Base-by-base conservation (phyloP, 2,888 invertebrate genomes). In the Glaucopsyche alexis region DNA sequence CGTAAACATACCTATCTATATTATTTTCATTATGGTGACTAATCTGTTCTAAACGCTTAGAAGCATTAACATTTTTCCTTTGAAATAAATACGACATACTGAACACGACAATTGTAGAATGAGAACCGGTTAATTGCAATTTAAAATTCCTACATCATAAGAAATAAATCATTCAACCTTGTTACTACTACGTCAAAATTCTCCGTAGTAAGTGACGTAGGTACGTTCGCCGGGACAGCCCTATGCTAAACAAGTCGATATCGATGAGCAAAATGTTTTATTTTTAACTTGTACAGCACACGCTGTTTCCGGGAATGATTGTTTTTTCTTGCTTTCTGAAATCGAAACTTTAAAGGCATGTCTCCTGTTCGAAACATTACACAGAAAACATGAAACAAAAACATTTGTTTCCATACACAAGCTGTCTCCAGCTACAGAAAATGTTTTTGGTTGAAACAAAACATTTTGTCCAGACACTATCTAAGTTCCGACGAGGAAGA, bases 191-290 rank as follows among this genome's bases (percentile, higher is more conserved):
- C 42, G 42, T 9, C 45, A 16, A 40, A 67, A 45, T 9, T 67
- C 11, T 67, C 45, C 42, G 67, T 67, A 67, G 67, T 67, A 67
- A 45, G 16, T 67, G 67, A 67, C 67, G 67, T 67, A 16, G 42
- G n/a, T 42, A 66, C 42, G 42, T 4, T 60, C 38, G 29, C 14
- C 29, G 60, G 60, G 60, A 14, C 60, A 38, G 9, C 60, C 38
- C 60, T 60, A 60, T 55, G 55, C 55, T 9, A 29, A 29, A 3
- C 4, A 60, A 14, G 38, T 38, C 60, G 60, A 60, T 60, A 60
- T 60, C 60, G 60, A 55, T 55, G 42, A 42, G 8, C 4, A 7
- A 8, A 42, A 42, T 42, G 42, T 42, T 42, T 42, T 42, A 42
- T 42, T 42, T 42, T 42, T 42, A 42, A 29, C 29, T 29, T 29